phyloP scores from a whole-genome alignment of 1,140 invertebrate genomes.

The Sycobia sp. region DNA sequence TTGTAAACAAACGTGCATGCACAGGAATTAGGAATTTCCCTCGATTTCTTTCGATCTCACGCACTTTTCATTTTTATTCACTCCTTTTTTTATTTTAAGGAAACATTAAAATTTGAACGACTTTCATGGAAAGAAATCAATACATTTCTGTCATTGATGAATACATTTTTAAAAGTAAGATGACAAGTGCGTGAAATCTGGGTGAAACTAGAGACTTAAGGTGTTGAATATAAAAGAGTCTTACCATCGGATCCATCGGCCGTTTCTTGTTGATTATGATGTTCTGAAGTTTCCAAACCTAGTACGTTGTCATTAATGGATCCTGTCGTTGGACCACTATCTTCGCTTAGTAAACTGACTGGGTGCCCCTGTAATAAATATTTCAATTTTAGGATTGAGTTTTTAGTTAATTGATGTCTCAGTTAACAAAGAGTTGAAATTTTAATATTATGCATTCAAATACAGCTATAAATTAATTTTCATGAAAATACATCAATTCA shows the following conservation, averaged over 20 bases:
- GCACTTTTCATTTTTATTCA: constrained; percentile 39
- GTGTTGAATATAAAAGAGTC: constrained; percentile 40
- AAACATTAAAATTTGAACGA: neutral
- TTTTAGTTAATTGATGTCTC: neutral
- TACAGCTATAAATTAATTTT: too few relatives aligned
- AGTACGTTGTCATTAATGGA: constrained; percentile 54
- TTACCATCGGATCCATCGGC: constrained; percentile 62
- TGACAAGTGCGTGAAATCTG: constrained; percentile 43
- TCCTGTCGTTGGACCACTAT: constrained; percentile 52
- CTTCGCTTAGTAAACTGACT: constrained; percentile 52
- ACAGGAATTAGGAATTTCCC: constrained; percentile 49
- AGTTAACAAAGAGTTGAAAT: neutral
- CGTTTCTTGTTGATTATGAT: constrained; percentile 60
- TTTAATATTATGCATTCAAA: too few relatives aligned
- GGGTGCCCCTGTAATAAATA: constrained; percentile 51
- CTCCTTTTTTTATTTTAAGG: neutral
- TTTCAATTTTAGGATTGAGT: too few relatives aligned
- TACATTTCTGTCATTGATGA: too few relatives aligned
- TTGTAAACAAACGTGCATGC: constrained; percentile 60
- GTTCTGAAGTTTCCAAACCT: constrained; percentile 57
- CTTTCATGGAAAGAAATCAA: neutral
- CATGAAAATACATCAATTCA: too few relatives aligned
- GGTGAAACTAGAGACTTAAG: constrained; percentile 37
- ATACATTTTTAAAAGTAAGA: neutral
- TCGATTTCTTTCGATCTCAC: constrained; percentile 57